A percentile compares a stretch with the other conserved stretches of the same genome.
Conservation (phyloP, 2,888 invertebrate species). For the Heliconius ethilla region DNA sequence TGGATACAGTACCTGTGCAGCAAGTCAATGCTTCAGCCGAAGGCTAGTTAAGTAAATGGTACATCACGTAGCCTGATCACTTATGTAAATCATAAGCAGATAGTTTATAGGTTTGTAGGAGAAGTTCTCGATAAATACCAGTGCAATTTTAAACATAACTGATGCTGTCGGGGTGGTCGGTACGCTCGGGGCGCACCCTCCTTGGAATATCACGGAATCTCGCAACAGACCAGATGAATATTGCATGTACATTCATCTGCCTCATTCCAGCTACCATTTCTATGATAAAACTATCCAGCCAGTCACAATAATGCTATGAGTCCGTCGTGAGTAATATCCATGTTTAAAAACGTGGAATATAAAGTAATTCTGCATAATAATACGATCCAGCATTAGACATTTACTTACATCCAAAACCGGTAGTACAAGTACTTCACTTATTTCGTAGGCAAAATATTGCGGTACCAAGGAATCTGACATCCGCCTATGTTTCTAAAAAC, state of each 20-base stretch:
- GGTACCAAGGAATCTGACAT: conserved; percentile 64
- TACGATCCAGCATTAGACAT: conserved; percentile 11
- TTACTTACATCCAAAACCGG: conserved; percentile 32
- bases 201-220: conserved; percentile 72
- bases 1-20: conserved; percentile 7
- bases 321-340: conserved; percentile 28
- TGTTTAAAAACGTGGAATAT: conserved; percentile 33
- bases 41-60: conserved; percentile 30
- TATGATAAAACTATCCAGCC: conserved; percentile 40
- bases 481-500: conserved; percentile 61
- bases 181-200: conserved; percentile 69
- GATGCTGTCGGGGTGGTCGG: conserved; percentile 68
- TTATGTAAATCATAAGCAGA: conserved; percentile 38
- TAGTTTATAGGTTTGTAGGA: conserved; percentile 46
- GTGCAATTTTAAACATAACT: conserved; percentile 54
- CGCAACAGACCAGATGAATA: conserved; percentile 61
- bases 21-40: conserved; percentile 16
- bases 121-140: conserved; percentile 60
- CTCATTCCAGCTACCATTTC: conserved; percentile 32
- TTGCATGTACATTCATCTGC: conserved; percentile 42
- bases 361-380: conserved; percentile 26
- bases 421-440: conserved; percentile 29
- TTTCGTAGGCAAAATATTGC: conserved; percentile 42
- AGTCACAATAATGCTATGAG: conserved; percentile 29
- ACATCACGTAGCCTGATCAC: conserved; percentile 32